These are phyloP conservation scores for Tolypeutes matacus DNA, from an alignment of 2,797 vertebrate genomes.

Conservation along the genomic window DNA sequence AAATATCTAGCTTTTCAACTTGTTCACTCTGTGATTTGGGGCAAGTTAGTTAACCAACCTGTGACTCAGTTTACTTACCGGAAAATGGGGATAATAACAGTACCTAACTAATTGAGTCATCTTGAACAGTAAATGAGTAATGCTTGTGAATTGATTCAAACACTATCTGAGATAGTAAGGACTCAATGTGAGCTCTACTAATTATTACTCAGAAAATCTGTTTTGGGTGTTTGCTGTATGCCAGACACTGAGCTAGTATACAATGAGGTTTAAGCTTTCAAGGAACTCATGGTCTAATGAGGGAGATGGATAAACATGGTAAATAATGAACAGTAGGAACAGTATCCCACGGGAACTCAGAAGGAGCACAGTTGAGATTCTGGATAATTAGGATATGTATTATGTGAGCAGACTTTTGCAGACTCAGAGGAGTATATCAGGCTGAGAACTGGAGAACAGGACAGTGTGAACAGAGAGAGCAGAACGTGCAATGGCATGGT, in stretches of 20 bases:
- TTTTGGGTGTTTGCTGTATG: neutral
- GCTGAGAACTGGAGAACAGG: neutral
- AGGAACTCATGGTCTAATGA: neutral
- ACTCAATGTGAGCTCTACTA: neutral
- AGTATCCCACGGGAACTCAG: neutral
- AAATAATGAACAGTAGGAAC: slow-evolving; percentile 2
- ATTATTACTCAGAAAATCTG: neutral
- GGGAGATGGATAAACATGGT: neutral
- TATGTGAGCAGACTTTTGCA: slow-evolving; percentile 34
- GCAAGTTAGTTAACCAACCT: neutral
- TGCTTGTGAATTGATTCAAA: neutral
- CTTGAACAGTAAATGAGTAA: neutral
- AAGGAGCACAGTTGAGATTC: neutral
- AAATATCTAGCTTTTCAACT: neutral
- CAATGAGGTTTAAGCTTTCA: neutral
- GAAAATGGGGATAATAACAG: neutral
- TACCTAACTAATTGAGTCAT: neutral
- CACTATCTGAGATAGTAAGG: neutral
- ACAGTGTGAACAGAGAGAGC: neutral
- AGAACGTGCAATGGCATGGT: neutral
- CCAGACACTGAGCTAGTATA: neutral
- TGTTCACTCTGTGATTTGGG: neutral
- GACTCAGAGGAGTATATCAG: neutral
- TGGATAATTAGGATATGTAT: neutral
- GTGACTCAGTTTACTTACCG: neutral